Percentiles rank a stretch among this genome's conserved stretches.
These are phyloP conservation scores for Drosophila kohkoa DNA, from an alignment of 1,140 invertebrate genomes.

Conservation along the genomic window DNA sequence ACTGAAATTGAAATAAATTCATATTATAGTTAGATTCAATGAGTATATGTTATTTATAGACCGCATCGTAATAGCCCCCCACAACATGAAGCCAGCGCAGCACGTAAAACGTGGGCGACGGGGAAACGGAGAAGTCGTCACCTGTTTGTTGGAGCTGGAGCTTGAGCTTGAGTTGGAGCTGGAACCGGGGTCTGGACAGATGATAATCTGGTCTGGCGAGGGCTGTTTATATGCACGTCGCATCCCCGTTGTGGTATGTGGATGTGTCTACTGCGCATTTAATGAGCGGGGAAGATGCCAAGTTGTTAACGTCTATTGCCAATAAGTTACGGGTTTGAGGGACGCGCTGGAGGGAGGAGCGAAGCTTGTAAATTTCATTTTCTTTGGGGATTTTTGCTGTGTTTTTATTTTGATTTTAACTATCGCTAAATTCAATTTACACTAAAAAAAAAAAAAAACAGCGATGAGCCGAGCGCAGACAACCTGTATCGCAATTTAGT, in stretches of 20 bases:
- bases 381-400: constrained; percentile 35
- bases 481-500: constrained; percentile 15
- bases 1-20: constrained; percentile 4
- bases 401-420: constrained; percentile 6
- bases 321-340: background rate
- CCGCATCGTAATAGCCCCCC: background rate
- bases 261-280: constrained; percentile 25
- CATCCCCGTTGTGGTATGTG: constrained; percentile 3
- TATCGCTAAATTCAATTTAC: constrained; percentile 25
- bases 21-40: constrained; percentile 5
- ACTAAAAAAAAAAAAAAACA: constrained; percentile 12
- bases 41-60: constrained; percentile 18
- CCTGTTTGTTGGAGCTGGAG: no score
- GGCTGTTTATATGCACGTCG: constrained; percentile 25
- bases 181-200: background rate
- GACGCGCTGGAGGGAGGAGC: background rate
- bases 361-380: constrained; percentile 26
- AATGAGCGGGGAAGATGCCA: constrained; percentile 5
- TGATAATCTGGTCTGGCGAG: constrained; percentile 10
- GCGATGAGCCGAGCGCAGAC: constrained; percentile 2
- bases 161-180: no score
- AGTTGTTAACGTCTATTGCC: background rate
- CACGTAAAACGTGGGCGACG: background rate
- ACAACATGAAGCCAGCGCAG: background rate
- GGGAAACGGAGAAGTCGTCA: background rate